Conservation (phyloP, 2,797 vertebrate genomes). For the Parambassis ranga region DNA sequence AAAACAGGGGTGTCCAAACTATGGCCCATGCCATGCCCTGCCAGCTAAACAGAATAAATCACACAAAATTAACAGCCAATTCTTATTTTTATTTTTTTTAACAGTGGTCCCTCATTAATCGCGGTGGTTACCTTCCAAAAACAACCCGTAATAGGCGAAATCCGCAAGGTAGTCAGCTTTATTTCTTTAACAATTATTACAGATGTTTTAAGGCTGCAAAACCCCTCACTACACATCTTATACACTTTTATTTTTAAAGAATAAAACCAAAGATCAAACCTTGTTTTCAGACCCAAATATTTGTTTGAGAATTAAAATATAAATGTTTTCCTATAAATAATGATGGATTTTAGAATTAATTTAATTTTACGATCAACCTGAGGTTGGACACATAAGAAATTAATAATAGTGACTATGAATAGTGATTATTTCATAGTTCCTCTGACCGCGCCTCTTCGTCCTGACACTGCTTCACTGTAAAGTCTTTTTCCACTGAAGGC, state of each 20-base stretch:
- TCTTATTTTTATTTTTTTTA: no score
- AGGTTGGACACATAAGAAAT: neutral
- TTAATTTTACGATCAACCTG: neutral
- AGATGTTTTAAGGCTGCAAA: no score
- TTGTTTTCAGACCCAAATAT: neutral
- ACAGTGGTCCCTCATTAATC: neutral
- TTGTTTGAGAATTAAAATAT: neutral
- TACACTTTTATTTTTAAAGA: no score
- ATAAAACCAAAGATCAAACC: no score
- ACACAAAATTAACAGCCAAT: no score
- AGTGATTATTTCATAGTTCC: neutral
- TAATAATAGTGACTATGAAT: neutral
- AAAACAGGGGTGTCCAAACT: no score
- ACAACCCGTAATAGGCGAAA: neutral
- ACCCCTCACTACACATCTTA: no score
- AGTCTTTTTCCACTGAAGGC: neutral
- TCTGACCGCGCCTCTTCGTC: neutral
- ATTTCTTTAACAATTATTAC: no score
- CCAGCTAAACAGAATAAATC: no score
- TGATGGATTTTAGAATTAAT: neutral
- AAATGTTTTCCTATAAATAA: neutral
- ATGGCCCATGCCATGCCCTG: no score
- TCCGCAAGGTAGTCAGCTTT: no score
- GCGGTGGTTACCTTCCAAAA: neutral
- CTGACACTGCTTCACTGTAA: neutral